Evolutionary conservation across 2,113 vertebrate genomes (phyloP).

Genomic region (Physeter macrocephalus): DNA sequence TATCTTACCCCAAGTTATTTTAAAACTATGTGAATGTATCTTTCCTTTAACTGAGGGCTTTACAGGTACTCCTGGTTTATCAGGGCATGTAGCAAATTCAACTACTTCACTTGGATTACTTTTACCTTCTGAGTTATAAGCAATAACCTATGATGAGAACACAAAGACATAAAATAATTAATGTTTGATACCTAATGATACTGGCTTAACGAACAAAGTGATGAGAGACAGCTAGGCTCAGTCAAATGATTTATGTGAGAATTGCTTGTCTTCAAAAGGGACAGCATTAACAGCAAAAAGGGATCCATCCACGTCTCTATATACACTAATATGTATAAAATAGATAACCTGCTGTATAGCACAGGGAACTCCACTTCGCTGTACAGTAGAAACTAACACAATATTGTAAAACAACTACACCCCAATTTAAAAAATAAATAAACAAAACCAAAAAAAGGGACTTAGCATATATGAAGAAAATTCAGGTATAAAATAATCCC

Average conservation of each 20-base stretch:
- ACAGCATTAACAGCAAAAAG: background rate
- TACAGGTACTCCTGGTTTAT: conserved; percentile 89
- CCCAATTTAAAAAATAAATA: too few species aligned
- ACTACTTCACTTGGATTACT: conserved; percentile 93
- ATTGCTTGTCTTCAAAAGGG: background rate
- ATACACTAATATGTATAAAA: too few species aligned
- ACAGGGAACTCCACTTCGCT: too few species aligned
- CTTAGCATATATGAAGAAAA: background rate
- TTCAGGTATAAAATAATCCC: background rate
- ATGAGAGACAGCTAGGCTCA: background rate
- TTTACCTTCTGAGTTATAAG: conserved; percentile 96
- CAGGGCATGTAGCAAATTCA: conserved; percentile 91
- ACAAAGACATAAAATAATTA: conserved; percentile 25
- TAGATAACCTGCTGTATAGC: too few species aligned
- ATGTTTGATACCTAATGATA: background rate
- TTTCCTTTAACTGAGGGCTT: conserved; percentile 91
- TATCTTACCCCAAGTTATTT: conserved; percentile 92
- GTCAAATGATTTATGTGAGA: conserved; percentile 23
- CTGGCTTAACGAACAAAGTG: background rate
- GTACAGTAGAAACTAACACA: too few species aligned
- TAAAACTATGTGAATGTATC: conserved; percentile 91
- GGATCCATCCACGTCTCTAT: too few species aligned
- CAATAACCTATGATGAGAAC: conserved; percentile 86
- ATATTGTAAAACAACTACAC: too few species aligned
- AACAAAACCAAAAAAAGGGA: too few species aligned